phyloP scores from a whole-genome alignment of 2,797 vertebrate genomes.

The Lacerta viridis region DNA sequence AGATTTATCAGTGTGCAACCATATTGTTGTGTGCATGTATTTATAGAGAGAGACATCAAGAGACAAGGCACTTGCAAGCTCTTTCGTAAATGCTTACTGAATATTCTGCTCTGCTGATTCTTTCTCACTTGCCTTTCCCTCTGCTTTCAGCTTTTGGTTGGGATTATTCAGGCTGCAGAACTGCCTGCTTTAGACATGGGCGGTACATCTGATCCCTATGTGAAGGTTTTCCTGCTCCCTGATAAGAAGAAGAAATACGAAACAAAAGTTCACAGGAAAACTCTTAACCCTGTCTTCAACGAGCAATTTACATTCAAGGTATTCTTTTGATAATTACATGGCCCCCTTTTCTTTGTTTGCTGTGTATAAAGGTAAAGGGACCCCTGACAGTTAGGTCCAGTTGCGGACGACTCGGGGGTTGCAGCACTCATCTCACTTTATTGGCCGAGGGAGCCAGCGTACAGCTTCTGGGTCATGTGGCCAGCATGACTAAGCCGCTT shows the following conservation, averaged over 20 bases:
- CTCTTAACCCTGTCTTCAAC: constrained; percentile 97
- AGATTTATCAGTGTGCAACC: not conserved
- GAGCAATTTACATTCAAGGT: constrained; percentile 99
- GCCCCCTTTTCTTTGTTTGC: constrained; percentile 34
- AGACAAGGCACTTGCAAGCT: constrained; percentile 17
- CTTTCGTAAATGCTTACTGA: constrained; percentile 58
- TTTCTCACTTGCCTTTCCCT: constrained; percentile 33
- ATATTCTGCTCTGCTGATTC: constrained; percentile 55
- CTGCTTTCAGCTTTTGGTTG: constrained; percentile 91
- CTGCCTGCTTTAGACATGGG: constrained; percentile 98
- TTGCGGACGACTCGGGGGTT: too few species aligned
- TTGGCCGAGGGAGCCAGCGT: too few species aligned
- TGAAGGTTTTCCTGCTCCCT: constrained; percentile 96
- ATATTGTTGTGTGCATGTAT: not conserved
- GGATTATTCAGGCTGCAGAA: constrained; percentile 98
- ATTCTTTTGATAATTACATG: constrained; percentile 56
- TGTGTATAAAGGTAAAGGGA: not conserved
- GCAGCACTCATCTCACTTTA: too few species aligned
- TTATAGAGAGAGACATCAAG: not conserved
- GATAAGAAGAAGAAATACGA: constrained; percentile 99
- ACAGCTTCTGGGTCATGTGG: too few species aligned
- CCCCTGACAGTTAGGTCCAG: too few species aligned
- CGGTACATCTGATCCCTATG: constrained; percentile 97
- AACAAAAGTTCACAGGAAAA: constrained; percentile 99
- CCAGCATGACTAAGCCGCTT: too few species aligned